phyloP scores from a whole-genome alignment of 2,797 vertebrate species.

The Halcyon chelicuti region DNA sequence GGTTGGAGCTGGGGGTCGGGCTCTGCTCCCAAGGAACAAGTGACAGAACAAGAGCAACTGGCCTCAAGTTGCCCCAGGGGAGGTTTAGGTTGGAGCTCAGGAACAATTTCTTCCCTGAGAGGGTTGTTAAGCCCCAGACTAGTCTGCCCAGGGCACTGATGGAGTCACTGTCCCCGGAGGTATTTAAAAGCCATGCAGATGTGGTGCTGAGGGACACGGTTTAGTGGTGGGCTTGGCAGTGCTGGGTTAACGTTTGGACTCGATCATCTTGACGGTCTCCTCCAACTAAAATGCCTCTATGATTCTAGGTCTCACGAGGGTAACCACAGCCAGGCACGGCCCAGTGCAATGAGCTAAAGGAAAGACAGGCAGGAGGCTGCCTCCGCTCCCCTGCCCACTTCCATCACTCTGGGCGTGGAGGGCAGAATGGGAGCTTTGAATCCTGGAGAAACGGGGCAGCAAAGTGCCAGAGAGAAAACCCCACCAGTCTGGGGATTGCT shows the following conservation, averaged over 20 bases:
- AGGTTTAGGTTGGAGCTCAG: background rate
- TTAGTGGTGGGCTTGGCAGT: background rate
- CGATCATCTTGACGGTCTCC: background rate
- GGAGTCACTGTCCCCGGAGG: background rate
- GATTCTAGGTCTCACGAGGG: background rate
- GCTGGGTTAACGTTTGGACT: background rate
- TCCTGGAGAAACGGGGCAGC: background rate
- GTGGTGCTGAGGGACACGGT: background rate
- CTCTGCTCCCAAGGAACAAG: background rate
- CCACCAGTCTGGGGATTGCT: background rate
- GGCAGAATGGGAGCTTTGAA: background rate
- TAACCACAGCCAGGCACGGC: background rate
- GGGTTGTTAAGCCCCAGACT: background rate
- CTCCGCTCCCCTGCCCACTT: background rate
- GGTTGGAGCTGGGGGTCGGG: background rate
- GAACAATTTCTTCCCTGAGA: background rate
- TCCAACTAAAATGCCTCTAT: background rate
- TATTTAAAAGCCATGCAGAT: background rate
- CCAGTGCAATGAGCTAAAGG: background rate
- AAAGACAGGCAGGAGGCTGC: background rate
- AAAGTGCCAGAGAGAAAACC: background rate
- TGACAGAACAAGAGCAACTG: background rate
- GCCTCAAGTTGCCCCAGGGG: background rate
- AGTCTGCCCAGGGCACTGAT: background rate
- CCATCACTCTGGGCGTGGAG: background rate